A percentile compares a stretch with the other conserved stretches of the same genome.
Evolutionary conservation across 2,888 invertebrate genomes (phyloP).

Genomic region (Diarsia brunnea): DNA sequence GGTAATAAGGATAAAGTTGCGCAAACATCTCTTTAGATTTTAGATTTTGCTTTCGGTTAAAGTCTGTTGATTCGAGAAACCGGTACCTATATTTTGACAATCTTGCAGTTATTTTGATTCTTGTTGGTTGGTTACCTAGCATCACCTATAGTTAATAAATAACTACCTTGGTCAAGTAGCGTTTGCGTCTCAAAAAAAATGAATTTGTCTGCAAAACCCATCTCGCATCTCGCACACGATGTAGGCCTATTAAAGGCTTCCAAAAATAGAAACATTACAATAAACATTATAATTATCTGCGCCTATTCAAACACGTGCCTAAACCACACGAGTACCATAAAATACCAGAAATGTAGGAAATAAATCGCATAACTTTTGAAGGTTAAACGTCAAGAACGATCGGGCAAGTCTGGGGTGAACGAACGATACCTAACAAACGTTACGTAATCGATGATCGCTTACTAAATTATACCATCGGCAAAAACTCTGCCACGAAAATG

Average conservation of each 20-base stretch:
- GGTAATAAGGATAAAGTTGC: conserved; percentile 12
- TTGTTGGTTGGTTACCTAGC: background rate
- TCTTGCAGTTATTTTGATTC: background rate
- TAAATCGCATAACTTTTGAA: conserved; percentile 58
- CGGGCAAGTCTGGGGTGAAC: conserved; percentile 64
- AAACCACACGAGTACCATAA: conserved; percentile 15
- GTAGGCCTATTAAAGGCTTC: background rate
- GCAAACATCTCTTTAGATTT: conserved; percentile 8
- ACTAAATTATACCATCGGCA: conserved; percentile 59
- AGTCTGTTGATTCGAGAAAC: background rate
- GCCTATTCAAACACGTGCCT: conserved; percentile 20
- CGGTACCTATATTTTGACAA: conserved; percentile 6
- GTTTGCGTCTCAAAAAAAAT: background rate
- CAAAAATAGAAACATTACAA: conserved; percentile 18
- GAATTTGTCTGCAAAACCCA: background rate
- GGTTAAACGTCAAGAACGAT: conserved; percentile 52
- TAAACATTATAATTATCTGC: conserved; percentile 11
- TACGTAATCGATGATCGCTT: conserved; percentile 65
- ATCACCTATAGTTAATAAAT: background rate
- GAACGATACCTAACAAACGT: conserved; percentile 68
- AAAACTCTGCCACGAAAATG: conserved; percentile 59
- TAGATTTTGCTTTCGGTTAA: background rate
- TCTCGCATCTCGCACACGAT: background rate
- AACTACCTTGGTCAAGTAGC: background rate
- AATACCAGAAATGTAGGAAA: conserved; percentile 55